Percentiles rank a stretch among this genome's conserved stretches.
Conservation (phyloP, 2,113 vertebrate species). For the Hiodon tergisus region DNA sequence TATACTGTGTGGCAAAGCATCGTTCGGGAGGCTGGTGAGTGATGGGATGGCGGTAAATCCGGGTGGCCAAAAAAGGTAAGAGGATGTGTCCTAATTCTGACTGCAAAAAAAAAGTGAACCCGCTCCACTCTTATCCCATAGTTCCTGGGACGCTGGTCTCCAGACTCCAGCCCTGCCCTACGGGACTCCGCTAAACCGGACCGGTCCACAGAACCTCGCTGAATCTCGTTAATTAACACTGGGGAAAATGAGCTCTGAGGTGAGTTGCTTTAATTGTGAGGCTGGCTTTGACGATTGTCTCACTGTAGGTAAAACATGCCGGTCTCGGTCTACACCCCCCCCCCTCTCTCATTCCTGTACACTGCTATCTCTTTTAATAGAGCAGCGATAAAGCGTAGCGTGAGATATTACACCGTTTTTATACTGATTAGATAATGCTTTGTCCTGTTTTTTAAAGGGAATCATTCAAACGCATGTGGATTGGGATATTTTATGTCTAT, state of each 20-base stretch:
- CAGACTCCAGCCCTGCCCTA: not conserved
- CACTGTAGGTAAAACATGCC: too few species aligned
- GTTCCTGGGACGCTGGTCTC: not conserved
- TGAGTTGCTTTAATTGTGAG: not conserved
- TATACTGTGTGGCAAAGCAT: not conserved
- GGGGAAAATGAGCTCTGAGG: slow-evolving; percentile 9
- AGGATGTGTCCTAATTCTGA: not conserved
- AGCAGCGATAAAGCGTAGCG: too few species aligned
- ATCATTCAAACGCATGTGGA: too few species aligned
- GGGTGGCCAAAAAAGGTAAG: not conserved
- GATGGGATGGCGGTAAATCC: not conserved
- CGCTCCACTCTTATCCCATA: not conserved
- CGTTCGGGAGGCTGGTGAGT: not conserved
- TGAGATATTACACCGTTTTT: too few species aligned
- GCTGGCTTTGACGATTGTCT: not conserved
- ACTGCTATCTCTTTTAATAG: too few species aligned
- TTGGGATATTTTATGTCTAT: too few species aligned
- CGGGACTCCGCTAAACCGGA: not conserved
- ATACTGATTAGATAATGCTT: too few species aligned
- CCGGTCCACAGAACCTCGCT: not conserved
- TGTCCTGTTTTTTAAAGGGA: too few species aligned
- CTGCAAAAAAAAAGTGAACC: not conserved
- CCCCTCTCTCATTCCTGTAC: not conserved
- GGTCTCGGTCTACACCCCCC: not conserved
- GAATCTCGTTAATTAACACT: not conserved